Evolutionary conservation across 2,888 invertebrate genomes (phyloP), one percentile per base, ranked within the genome.

Genomic region (Eucera pruinosa): DNA sequence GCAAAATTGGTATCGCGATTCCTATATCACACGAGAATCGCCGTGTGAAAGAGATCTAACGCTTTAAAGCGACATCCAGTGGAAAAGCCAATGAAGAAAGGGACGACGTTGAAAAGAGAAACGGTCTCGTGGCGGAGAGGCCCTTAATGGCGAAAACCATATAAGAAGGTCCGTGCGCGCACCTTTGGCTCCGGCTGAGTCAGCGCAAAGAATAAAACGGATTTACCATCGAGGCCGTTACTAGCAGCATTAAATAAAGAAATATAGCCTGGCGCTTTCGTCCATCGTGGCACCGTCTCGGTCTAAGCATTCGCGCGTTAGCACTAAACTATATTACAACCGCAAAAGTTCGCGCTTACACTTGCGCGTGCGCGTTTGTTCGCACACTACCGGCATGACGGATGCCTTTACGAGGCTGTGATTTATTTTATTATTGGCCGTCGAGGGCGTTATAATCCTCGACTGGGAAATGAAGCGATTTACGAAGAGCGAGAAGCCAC

Each of bases 201-300:
- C 90, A 90, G 89, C 90, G 80, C 67, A 83, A 66, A 87, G 87
- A 89, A 90, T 89, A 89, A 90, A 90, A 89, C 85, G 87, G 88
- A 89, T 88, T 83, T 87, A 88, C 89, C 89, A 90, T 89, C 87
- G 85, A 83, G 57, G 86, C 86, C 88, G 87, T 88, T 90, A 91
- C 88, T 83, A 79, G 86, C 87, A 87, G 82, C 89, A 88, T 91
- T 90, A 91, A 91, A 90, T 90, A 89, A 91, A 91, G 90, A 91
- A 91, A 90, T 91, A 91, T 90, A 89, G 90, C 90, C 85, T 72
- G 70, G 78, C 75, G 80, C 85, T 88, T 87, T 85, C 81, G 88
- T 83, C 86, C 87, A 86, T 83, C 85, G 81, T 74, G 82, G 67
- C 81, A 69, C 81, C 79, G 73, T 80, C 87, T 82, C 83, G 80